Evolutionary conservation across 2,113 vertebrate species (phyloP), one percentile per base, ranked within the genome.

Genomic region (Megaceryle torquata): DNA sequence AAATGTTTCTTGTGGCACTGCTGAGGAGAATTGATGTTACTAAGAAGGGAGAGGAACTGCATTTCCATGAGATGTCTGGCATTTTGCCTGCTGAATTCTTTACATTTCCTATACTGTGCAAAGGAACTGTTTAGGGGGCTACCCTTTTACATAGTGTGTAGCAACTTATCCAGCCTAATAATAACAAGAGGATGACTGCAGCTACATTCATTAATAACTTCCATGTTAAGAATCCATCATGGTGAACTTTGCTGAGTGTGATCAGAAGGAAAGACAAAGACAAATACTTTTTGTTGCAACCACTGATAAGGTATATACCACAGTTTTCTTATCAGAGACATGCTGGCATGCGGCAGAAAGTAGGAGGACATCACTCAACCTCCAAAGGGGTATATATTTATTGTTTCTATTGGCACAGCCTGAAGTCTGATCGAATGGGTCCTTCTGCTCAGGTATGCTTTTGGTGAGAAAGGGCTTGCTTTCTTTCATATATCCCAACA

Each of bases 41-140:
- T 64, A 71, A 79, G 25, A 31, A 17, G 53, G 53, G 15, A 75
- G 44, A 69, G 16, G 51, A 70, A 74, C 61, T 85, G 6, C 33
- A 65, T 46, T 89, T 76, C 37, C 12, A 7, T 31, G 19, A 67
- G 13, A 24, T 37, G 5, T 54, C 18, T 65, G 70, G 18, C 16
- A 33, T 41, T 83, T 80, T 71, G n/a, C 31, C 33, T 76, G 26
- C 12, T 69, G 5, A 26, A 31, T 89, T 90, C 29, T 72, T 59
- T 67, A 25, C 9, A 75, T 80, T 86, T 72, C 25, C 13, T 57
- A 4, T 28, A 33, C 15, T 0, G 0, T 44, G 17, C 18, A 77
- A 87, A 13, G 48, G 2, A 65, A 77, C 31, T 21, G 2, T 48
- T 89, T 28, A 65, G 59, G 20, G 22, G 16, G 6, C 22, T 82